Base-by-base conservation (phyloP, 2,888 invertebrate species). In the Dryobotodes eremita region DNA sequence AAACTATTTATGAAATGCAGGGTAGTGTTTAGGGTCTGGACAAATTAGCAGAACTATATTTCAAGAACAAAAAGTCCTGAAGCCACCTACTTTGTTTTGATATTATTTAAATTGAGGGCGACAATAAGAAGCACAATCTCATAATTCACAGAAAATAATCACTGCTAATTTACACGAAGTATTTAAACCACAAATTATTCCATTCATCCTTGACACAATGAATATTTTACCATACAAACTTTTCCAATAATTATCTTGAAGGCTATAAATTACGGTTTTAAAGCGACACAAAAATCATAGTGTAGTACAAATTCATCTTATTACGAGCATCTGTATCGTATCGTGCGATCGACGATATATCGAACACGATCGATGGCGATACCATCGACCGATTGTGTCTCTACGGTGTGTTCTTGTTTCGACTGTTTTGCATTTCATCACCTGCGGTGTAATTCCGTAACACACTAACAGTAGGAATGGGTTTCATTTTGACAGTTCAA, bases 321-420 rank as follows among this genome's bases (percentile, higher is more conserved):
- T 90, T 88, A 88, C 84, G 80, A 79, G 86, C 78, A 79, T 78
- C 73, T 83, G 80, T 83, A 82, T 80, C 73, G 85, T 84, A 88
- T 84, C 88, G 82, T 42, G 48, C 82, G 81, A 87, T 89, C 86
- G 84, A 71, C 71, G 75, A 78, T 82, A 77, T 88, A 91, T 89
- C 91, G 86, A 86, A 90, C 91, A 90, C 90, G 86, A 91, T 90
- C 90, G 88, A 66, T 50, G 50, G 66, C 70, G 89, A 90, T 90
- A 89, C 80, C 76, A 90, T 90, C 89, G 75, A 78, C 3, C 87
- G 87, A 89, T 87, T 89, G 82, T 81, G 55, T 80, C 42, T 31
- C 26, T 50, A 61, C 53, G 84, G 86, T 71, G 64, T 11, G 53
- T 4, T 86, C 79, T 53, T 57, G 50, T 26, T 70, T 84, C 68